Base-by-base conservation (phyloP, 2,797 vertebrate species). In the Tapera naevia region DNA sequence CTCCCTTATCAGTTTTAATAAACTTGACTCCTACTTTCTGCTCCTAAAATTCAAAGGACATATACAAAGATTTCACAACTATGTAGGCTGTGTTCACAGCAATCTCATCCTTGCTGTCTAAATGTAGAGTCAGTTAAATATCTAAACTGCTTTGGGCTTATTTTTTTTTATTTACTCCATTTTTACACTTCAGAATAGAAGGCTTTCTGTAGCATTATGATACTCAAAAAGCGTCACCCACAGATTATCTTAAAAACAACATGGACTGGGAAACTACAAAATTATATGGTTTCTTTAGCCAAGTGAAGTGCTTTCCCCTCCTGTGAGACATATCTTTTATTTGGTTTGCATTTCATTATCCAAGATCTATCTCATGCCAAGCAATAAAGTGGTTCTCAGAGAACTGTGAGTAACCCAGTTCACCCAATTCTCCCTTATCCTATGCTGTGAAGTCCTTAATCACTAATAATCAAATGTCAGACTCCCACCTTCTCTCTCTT, bases 1-100 rank as follows among this genome's bases (percentile, higher is more conserved):
- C 80, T 88, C 80, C 46, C 76, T 93, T 95, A 95, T 93, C 89
- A 75, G 19, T 25, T 92, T 83, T 86, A 66, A 92, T 72, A 94
- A 94, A 86, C 73, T 75, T 79, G 50, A 72, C 72, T 95, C 57
- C 58, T 89, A 57, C 57, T 88, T 94, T 88, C 70, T 92, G 69
- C 21, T 86, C 46, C 89, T 86, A 60, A 83, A 86, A 91, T 80
- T 86, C 79, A 92, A 93, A 94, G 50, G 85, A 74, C 32, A 39
- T 33, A 56, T 2, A 21, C 39, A 86, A 93, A 89, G 43, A 89
- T 79, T 93, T 91, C 54, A 53, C 76, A 86, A 0, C 51, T 88
- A 48, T 57, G 58, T 79, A 88, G 66, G 4, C 62, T 91, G 30
- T 70, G 17, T 70, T 94, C 76, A 48, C 22, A 48, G 11, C 46